These are phyloP conservation scores for Proteles cristata DNA, from an alignment of 2,113 vertebrate species.

Conservation along the genomic window DNA sequence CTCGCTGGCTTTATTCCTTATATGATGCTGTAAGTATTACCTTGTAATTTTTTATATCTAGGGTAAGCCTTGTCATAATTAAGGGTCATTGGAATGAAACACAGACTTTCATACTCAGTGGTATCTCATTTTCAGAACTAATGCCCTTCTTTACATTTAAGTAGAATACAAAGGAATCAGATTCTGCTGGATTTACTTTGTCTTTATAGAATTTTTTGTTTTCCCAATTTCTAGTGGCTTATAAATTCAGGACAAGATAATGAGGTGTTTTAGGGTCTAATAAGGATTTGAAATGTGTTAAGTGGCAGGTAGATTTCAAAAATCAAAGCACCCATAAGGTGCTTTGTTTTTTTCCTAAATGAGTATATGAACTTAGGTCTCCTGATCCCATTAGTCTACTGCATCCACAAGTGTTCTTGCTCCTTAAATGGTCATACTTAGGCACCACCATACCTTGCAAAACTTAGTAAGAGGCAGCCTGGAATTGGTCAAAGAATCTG, in stretches of 20 bases:
- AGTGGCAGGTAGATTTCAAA: not conserved
- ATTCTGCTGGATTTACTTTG: not conserved
- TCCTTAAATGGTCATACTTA: not conserved
- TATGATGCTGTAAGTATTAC: slow-evolving; percentile 95
- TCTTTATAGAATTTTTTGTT: not conserved
- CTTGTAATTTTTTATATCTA: not conserved
- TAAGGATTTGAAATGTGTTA: not conserved
- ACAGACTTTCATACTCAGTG: not conserved
- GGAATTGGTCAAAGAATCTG: not conserved
- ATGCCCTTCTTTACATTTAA: not conserved
- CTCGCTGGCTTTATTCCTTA: slow-evolving; percentile 96
- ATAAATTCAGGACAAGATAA: not conserved
- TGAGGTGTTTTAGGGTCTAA: not conserved
- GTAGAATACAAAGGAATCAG: not conserved
- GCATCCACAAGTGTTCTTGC: not conserved
- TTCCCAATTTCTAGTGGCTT: not conserved
- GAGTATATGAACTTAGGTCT: accelerated
- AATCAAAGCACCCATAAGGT: not conserved
- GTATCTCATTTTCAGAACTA: not conserved
- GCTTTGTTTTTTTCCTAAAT: not conserved
- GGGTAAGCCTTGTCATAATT: accelerated
- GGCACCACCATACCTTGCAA: not conserved
- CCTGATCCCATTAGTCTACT: not conserved
- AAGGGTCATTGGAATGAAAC: not conserved
- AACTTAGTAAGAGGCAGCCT: not conserved